Percentiles rank a stretch among this genome's conserved stretches.
Evolutionary conservation across 2,888 invertebrate genomes (phyloP).

Genomic region (Pollenia labialis): DNA sequence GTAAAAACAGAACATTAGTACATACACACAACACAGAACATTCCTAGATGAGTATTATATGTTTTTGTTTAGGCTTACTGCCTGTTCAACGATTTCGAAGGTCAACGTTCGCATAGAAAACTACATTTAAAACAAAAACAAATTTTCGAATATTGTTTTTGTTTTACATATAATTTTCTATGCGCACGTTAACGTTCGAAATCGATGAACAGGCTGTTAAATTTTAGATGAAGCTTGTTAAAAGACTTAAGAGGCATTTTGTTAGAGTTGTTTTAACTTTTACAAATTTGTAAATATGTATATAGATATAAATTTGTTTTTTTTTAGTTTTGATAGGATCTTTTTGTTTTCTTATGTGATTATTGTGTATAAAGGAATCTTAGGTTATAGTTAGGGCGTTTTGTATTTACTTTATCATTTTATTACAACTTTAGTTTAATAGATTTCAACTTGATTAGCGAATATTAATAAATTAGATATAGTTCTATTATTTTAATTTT

Average conservation of each 20-base stretch:
- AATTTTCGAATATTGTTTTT: too few relatives aligned
- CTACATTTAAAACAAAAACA: too few relatives aligned
- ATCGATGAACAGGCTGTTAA: too few relatives aligned
- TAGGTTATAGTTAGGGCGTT: slow-evolving; percentile 61
- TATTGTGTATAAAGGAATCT: slow-evolving; percentile 72
- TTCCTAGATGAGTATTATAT: slow-evolving; percentile 38
- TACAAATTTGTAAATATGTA: slow-evolving; percentile 10
- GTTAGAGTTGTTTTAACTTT: slow-evolving; percentile 27
- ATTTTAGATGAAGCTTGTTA: slow-evolving; percentile 13
- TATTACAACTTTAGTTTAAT: slow-evolving; percentile 36
- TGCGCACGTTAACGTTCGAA: too few relatives aligned
- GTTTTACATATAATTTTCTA: too few relatives aligned
- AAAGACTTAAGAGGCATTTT: slow-evolving; percentile 35
- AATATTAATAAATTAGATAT: background rate
- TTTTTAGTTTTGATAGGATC: slow-evolving; percentile 61
- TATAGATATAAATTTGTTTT: slow-evolving; percentile 40
- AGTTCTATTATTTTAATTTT: background rate
- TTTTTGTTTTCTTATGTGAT: slow-evolving; percentile 57
- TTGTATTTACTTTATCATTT: slow-evolving; percentile 32
- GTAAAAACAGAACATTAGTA: background rate
- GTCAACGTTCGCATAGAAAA: too few relatives aligned
- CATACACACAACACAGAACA: slow-evolving; percentile 43
- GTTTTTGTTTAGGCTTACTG: slow-evolving; percentile 10
- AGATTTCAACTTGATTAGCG: background rate
- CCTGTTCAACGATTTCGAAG: too few relatives aligned